Base-by-base conservation (phyloP, 2,797 vertebrate species). In the Scolopax bukidnonensis region DNA sequence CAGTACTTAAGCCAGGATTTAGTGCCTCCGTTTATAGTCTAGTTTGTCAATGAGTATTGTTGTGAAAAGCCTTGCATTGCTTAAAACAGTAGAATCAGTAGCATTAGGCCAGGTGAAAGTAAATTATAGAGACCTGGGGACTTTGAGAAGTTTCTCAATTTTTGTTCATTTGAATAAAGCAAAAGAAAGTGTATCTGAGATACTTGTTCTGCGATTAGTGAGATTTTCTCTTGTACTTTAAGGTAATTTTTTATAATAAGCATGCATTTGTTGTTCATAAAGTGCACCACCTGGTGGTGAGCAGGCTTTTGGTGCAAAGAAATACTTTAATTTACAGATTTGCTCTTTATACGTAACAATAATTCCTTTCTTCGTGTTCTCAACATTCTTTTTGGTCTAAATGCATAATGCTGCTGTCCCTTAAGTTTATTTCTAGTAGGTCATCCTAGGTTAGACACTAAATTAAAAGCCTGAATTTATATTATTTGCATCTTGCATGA, bases 261-360 rank as follows among this genome's bases (percentile, higher is more conserved):
- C 16, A 0, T 33, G 32, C 15, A 1, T 27, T 70, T 81, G 75
- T 90, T 89, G 78, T 86, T 91, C 70, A 40, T 81, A 65, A 87
- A 85, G 50, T 80, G 84, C 95, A 92, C 96, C 98, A 96, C 84
- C 98, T 97, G 87, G 96, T 97, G 97, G 95, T 70, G 51, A 86
- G 32, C 51, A 51, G 12, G 7, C 30, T 65, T 63, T 45, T 0
- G 1, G 8, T 15, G 47, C 16, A 53, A 67, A 53, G 32, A 30
- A 75, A 0, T 30, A 4, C 15, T 87, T 65, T 40, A 2, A 36
- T 73, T 60, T 57, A 23, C 3, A 2, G 38, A 41, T 45, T 79
- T 36, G 11, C 16, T 80, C 1, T 12, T 73, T 76, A 73, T 84
- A 82, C 15, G 1, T 30, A 38, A 20, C 6, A 32, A 0, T 40